Percentiles rank a stretch among this genome's conserved stretches.
These are phyloP conservation scores for Beris morrisii DNA, from an alignment of 2,888 invertebrate genomes.

Conservation along the genomic window DNA sequence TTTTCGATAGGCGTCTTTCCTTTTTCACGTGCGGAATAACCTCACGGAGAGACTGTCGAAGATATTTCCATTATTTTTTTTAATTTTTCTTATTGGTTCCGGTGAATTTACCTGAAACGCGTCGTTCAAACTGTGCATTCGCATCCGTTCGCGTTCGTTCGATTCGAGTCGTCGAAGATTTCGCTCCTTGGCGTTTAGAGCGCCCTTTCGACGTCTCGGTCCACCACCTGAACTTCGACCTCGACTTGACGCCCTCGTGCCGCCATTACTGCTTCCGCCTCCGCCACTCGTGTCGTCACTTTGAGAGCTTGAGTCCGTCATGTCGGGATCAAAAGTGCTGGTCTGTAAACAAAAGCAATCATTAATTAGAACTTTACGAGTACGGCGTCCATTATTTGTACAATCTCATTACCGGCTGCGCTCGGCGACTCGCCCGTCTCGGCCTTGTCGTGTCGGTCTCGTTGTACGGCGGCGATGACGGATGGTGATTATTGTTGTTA, in stretches of 20 bases:
- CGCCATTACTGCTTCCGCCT: conserved; percentile 45
- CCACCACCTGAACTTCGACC: conserved; percentile 39
- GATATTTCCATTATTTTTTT: conserved; percentile 41
- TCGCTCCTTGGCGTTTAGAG: conserved; percentile 79
- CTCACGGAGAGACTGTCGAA: conserved; percentile 71
- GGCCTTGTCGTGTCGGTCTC: conserved; percentile 34
- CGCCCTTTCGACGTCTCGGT: conserved; percentile 67
- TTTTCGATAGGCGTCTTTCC: conserved; percentile 82
- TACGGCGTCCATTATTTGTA: conserved; percentile 46
- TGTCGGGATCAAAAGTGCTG: conserved; percentile 50
- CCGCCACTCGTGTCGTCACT: conserved; percentile 56
- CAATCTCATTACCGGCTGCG: conserved; percentile 35
- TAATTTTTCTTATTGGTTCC: conserved; percentile 1
- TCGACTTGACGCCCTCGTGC: conserved; percentile 35
- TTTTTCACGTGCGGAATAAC: conserved; percentile 86
- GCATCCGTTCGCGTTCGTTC: conserved; percentile 87
- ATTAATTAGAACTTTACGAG: conserved; percentile 27
- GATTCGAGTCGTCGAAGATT: conserved; percentile 85
- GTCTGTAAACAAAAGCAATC: conserved; percentile 33
- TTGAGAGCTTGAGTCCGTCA: conserved; percentile 57
- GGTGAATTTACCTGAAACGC: conserved; percentile 74
- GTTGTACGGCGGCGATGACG: conserved; percentile 19
- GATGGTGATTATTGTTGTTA: too few relatives aligned
- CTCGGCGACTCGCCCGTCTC: conserved; percentile 33
- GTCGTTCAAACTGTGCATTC: conserved; percentile 90